Conservation (phyloP, 2,113 vertebrate species). For the Australoheros scitulus region DNA sequence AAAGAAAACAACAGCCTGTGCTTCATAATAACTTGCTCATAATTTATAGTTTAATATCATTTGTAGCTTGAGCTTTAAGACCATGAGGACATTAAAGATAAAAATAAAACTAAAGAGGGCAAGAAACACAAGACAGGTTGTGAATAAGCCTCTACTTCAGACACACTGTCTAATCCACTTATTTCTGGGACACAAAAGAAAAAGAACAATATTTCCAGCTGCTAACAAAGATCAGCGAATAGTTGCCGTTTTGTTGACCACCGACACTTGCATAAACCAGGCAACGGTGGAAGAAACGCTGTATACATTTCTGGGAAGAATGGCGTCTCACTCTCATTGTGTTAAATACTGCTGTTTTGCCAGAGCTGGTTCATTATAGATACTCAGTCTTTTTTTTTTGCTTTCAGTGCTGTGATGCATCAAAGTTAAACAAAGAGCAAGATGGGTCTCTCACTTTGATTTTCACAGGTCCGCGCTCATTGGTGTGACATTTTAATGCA, state of each 20-base stretch:
- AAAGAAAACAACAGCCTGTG: no score
- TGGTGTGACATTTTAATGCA: no score
- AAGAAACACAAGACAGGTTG: neutral
- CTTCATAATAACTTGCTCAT: neutral
- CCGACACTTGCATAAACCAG: neutral
- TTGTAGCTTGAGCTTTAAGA: neutral
- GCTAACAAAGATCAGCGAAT: neutral
- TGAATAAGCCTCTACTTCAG: neutral
- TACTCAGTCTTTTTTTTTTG: no score
- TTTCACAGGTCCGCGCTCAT: no score
- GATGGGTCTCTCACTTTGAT: no score
- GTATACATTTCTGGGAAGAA: neutral
- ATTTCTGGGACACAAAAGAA: neutral
- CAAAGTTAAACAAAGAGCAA: no score
- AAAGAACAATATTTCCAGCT: neutral
- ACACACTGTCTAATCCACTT: neutral
- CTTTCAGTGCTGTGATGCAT: no score
- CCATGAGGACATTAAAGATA: neutral
- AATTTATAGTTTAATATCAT: neutral
- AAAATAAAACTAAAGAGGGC: neutral
- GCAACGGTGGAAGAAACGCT: neutral
- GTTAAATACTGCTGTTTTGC: no score
- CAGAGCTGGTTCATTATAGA: no score
- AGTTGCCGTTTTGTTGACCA: neutral
- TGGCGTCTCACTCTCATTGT: neutral